Evolutionary conservation across 2,797 vertebrate species (phyloP).

Genomic region (Sphenodon punctatus): DNA sequence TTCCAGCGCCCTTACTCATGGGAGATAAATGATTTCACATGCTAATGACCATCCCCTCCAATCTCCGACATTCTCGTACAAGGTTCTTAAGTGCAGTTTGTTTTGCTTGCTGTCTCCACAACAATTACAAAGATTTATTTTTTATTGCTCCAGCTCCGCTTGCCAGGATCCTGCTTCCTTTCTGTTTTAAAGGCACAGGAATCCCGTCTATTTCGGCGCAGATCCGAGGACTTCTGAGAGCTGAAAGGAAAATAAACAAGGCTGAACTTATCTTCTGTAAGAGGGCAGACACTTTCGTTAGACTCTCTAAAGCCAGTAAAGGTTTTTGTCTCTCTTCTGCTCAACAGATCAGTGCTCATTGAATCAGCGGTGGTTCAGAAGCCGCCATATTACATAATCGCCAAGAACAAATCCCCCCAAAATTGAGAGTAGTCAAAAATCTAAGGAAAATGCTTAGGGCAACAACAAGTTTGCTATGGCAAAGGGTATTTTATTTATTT

Average conservation of each 20-base stretch:
- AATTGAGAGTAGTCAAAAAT: conserved; percentile 6
- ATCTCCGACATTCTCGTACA: conserved; percentile 71
- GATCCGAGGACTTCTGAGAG: conserved; percentile 20
- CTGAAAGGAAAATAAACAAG: conserved; percentile 70
- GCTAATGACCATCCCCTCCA: conserved; percentile 67
- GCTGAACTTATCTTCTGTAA: conserved; percentile 59
- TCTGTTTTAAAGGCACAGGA: conserved; percentile 68
- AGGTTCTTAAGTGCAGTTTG: conserved; percentile 74
- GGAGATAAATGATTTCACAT: conserved; percentile 65
- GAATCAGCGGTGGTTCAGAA: conserved; percentile 36
- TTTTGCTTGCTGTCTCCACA: conserved; percentile 82
- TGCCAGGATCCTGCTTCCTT: conserved; percentile 74
- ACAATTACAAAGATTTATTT: conserved; percentile 79
- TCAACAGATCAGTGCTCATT: conserved; percentile 40
- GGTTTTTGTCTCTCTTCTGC: conserved; percentile 62
- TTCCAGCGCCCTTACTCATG: conserved; percentile 54
- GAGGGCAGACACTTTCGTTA: conserved; percentile 45
- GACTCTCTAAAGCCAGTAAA: conserved; percentile 29
- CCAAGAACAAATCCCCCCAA: conserved; percentile 30
- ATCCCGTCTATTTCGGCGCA: not conserved
- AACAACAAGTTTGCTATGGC: conserved; percentile 25
- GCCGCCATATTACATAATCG: conserved; percentile 42
- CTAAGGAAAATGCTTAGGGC: conserved; percentile 6
- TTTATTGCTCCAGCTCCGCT: conserved; percentile 63
- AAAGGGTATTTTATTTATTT: not conserved